These are phyloP conservation scores for Cotesia congregata DNA, from an alignment of 2,888 invertebrate genomes.

Conservation along the genomic window DNA sequence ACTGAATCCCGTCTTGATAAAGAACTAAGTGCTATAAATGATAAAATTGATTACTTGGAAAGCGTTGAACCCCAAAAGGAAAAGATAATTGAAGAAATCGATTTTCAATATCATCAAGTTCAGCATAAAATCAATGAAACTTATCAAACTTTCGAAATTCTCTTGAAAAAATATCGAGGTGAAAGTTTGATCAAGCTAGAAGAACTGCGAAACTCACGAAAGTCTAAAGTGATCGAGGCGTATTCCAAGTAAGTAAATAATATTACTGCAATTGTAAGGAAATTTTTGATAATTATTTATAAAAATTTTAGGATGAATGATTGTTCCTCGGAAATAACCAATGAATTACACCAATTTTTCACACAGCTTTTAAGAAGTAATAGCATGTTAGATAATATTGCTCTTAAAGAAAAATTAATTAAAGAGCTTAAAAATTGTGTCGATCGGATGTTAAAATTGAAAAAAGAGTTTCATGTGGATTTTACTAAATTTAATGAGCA, in stretches of 20 bases:
- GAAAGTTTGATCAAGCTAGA: not conserved
- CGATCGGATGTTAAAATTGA: too few relatives aligned
- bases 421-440: too few relatives aligned
- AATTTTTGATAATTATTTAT: not conserved
- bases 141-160: not conserved
- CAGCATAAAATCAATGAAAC: not conserved
- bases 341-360: too few relatives aligned
- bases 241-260: not conserved
- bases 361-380: too few relatives aligned
- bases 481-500: too few relatives aligned
- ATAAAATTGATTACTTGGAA: not conserved
- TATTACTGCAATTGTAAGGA: not conserved
- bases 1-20: not conserved
- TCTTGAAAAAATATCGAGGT: not conserved
- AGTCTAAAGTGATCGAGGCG: not conserved
- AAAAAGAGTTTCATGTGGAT: too few relatives aligned
- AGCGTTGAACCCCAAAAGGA: not conserved
- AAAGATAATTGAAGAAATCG: not conserved
- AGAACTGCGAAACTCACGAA: not conserved
- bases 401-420: too few relatives aligned
- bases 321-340: too few relatives aligned
- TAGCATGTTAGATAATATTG: too few relatives aligned
- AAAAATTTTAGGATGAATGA: not conserved
- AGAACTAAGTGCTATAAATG: not conserved
- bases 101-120: not conserved